Percentiles rank a stretch among this genome's conserved stretches.
These are phyloP conservation scores for Valencia hispanica DNA, from an alignment of 2,797 vertebrate species.

Conservation along the genomic window DNA sequence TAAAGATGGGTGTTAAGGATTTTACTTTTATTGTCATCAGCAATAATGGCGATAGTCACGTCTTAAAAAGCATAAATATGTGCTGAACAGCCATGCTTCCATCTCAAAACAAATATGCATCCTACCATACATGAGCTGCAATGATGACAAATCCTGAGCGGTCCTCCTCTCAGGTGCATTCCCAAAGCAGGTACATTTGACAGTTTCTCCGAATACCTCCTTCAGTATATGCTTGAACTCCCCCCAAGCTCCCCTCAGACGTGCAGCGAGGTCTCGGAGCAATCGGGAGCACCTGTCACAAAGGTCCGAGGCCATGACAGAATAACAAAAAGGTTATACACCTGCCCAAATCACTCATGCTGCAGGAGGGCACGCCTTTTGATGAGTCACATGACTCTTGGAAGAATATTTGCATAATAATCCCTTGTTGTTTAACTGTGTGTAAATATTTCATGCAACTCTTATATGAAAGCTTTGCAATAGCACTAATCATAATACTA, in stretches of 20 bases:
- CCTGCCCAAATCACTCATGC: neutral
- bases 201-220: slow-evolving; percentile 65
- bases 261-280: slow-evolving; percentile 58
- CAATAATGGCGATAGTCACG: neutral
- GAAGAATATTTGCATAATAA: neutral
- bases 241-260: slow-evolving; percentile 57
- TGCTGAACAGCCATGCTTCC: neutral
- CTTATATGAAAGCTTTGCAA: too few species aligned
- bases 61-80: neutral
- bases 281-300: slow-evolving; percentile 76
- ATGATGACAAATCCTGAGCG: slow-evolving; percentile 58
- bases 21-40: neutral
- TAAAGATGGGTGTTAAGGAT: too few species aligned
- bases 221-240: slow-evolving; percentile 64
- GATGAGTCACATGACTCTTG: slow-evolving; percentile 17
- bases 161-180: slow-evolving; percentile 47
- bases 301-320: slow-evolving; percentile 68
- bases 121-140: slow-evolving; percentile 76
- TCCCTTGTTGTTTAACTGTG: neutral
- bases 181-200: slow-evolving; percentile 72
- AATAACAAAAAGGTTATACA: neutral
- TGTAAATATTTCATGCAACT: too few species aligned
- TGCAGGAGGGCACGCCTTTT: slow-evolving; percentile 22
- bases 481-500: too few species aligned
- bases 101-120: neutral